These are phyloP conservation scores for Rattus norvegicus DNA, from an alignment of 2,113 vertebrate genomes.

Conservation along the genomic window DNA sequence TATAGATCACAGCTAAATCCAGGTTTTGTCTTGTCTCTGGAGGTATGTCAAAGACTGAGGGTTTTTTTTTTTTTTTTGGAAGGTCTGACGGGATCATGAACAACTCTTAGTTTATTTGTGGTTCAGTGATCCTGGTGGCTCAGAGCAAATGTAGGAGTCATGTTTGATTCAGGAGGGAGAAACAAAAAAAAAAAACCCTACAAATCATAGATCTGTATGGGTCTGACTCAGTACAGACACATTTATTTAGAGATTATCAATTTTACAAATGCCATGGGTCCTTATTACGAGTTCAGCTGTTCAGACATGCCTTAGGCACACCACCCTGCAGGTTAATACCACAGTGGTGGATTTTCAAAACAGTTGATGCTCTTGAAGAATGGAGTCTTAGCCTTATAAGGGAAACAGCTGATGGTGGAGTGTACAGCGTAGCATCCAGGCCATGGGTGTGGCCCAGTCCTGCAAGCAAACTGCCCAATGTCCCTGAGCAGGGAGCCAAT, in stretches of 20 bases:
- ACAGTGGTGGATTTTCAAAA: background rate
- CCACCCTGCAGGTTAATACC: constrained; percentile 46
- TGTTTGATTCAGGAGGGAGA: constrained; percentile 55
- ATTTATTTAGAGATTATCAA: constrained; percentile 67
- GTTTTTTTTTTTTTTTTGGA: background rate
- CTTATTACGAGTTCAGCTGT: constrained; percentile 28
- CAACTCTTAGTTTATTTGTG: background rate
- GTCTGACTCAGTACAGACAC: constrained; percentile 49
- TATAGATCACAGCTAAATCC: constrained; percentile 57
- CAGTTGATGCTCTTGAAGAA: background rate
- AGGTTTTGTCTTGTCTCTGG: constrained; percentile 72
- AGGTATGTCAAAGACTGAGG: constrained; percentile 56
- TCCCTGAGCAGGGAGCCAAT: rapidly evolving
- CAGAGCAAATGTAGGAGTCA: constrained; percentile 50
- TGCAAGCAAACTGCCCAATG: background rate
- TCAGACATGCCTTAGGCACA: constrained; percentile 74
- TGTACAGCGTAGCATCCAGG: no score
- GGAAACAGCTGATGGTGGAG: background rate
- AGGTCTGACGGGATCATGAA: background rate
- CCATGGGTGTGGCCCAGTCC: background rate
- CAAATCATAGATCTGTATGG: constrained; percentile 32
- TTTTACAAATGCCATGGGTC: constrained; percentile 39
- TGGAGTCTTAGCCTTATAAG: constrained; percentile 57
- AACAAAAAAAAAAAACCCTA: constrained; percentile 15
- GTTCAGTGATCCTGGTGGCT: constrained; percentile 55